Base-by-base conservation (phyloP, 2,113 vertebrate species). In the Colossoma macropomum region DNA sequence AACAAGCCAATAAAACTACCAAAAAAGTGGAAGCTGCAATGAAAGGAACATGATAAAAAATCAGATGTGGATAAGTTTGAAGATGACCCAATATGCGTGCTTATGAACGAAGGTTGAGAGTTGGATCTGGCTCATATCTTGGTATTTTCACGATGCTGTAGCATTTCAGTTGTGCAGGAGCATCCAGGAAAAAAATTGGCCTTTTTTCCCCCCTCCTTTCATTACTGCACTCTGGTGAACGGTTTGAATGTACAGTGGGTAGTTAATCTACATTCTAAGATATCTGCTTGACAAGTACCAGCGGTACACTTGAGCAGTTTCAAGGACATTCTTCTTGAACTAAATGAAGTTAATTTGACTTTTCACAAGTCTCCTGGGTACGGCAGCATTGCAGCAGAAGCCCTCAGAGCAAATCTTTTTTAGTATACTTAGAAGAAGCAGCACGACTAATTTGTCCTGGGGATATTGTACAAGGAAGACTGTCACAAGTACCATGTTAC, bases 321-420 rank as follows among this genome's bases (percentile, higher is more conserved):
- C 93, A 94, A 95, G 92, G 92, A 92, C 92, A 88, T 92, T 93
- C 91, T 89, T 71, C 87, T 91, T 86, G 92, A 91, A 91, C 90
- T 91, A 91, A 94, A 93, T 93, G 91, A 94, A 95, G 91, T 93
- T 94, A 91, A 94, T 95, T 93, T 94, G 88, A 94, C 92, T 93
- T 89, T 69, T 89, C 48, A 77, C 86, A 86, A 90, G 89, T 91
- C 93, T 94, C 94, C 85, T 85, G 91, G 92, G 92, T 90, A 81
- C 76, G 84, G 77, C 88, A 81, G 82, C 71, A 79, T 86, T 89
- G 88, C 91, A 89, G 89, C 81, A 52, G 89, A 89, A 84, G 90
- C 91, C 90, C 90, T 92, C 65, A 87, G 89, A 89, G 85, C 91
- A 88, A 81, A 81, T 79, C 63, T 75, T 87, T 86, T 87, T 80